Evolutionary conservation across 1,140 invertebrate species (phyloP), one percentile per base, ranked within the genome.

Genomic region (Leptestheria dahalacensis): DNA sequence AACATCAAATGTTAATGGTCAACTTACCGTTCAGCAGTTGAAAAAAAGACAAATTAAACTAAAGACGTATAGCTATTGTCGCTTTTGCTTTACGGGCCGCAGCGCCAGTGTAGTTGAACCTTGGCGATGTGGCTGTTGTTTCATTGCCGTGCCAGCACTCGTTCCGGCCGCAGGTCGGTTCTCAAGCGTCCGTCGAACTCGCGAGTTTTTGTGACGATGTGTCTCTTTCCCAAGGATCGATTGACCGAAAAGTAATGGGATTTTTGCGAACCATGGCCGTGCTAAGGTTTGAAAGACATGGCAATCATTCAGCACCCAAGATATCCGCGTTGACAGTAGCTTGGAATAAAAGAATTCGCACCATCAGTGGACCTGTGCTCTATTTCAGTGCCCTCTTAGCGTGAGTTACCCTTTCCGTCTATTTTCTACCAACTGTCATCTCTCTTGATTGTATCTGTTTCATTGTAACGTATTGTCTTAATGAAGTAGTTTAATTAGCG

Each of bases 201-300:
- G 15, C 15, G 33, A 9, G 15, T 41, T 9, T 9, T 41, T 41
- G 33, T 15, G 33, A 15, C n/a, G 15, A 41, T 41, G 33, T 15
- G 33, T 41, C 33, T 41, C 6, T 9, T 41, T 41, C 33, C 33
- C 6, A 41, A 9, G 6, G 33, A 41, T 15, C 15, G 15, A 41
- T 41, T 41, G 15, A 15, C 33, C 6, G 15, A 41, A 41, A 41
- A 41, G n/a, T 29, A 23, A 53, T 55, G 53, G 53, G 53, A 1
- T 33, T 55, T 15, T 55, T 55, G 53, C 26, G 53, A 20, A 55
- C 53, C 15, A 55, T 55, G 53, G 33, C 53, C 20, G 53, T 55
- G 24, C 28, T 55, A 18, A 23, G 53, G 26, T 24, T 55, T 20
- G 26, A 55, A 29, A 41, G 33, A 41, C 33, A 41, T 41, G 33